Evolutionary conservation across 2,888 invertebrate species (phyloP).

Genomic region (Calliopum simillimum): DNA sequence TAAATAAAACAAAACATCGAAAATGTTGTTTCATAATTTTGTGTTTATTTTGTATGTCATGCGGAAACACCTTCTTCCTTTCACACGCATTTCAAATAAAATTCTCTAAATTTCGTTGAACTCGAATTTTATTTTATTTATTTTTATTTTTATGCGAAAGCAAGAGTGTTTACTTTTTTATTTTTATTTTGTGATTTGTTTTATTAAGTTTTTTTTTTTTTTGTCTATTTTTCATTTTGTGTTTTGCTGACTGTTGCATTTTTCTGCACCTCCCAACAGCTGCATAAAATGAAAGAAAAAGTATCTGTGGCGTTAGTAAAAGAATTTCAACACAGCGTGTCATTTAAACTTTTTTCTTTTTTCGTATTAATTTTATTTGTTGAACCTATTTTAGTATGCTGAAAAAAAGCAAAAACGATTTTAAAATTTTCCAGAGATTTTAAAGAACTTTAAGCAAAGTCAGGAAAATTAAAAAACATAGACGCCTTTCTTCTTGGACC

Average conservation of each 20-base stretch:
- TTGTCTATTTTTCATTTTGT: too few species aligned
- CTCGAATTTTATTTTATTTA: not conserved
- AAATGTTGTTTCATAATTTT: not conserved
- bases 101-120: slow-evolving; percentile 28
- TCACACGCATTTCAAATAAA: slow-evolving; percentile 2
- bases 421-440: not conserved
- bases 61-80: slow-evolving; percentile 1
- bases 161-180: slow-evolving; percentile 8
- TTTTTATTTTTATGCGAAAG: too few species aligned
- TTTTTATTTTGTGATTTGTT: not conserved
- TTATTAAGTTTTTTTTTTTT: too few species aligned
- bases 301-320: not conserved
- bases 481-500: too few species aligned
- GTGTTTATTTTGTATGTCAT: not conserved
- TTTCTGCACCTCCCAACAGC: too few species aligned
- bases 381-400: slow-evolving; percentile 8
- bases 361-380: slow-evolving; percentile 16
- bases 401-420: not conserved
- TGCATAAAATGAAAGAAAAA: not conserved
- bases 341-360: not conserved
- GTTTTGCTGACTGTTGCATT: too few species aligned
- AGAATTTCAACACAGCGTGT: not conserved
- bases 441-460: not conserved
- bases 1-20: too few species aligned
- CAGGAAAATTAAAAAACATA: not conserved